Evolutionary conservation across 1,140 invertebrate species (phyloP), one percentile per base, ranked within the genome.

Genomic region (Lepeophtheirus salmonis): DNA sequence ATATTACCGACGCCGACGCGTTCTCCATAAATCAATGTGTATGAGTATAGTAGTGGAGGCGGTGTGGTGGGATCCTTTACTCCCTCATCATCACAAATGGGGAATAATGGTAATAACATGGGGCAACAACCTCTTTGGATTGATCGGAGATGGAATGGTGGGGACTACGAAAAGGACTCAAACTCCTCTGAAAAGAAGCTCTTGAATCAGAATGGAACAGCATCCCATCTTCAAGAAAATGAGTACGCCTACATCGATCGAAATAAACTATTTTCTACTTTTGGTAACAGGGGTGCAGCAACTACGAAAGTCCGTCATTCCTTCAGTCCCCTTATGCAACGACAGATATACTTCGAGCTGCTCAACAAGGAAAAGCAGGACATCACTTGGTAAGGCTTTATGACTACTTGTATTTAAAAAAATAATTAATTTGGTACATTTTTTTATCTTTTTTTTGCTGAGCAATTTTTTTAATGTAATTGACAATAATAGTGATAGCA

Each of bases 211-310:
- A 60, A 51, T 51, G 30, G n/a, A 10, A 22, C 14, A 12, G 23
- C 48, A 16, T 18, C 26, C n/a, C 14, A 56, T 25, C 50, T 20
- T n/a, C 21, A 53, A 17, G 21, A 21, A 18, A 61, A 61, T 55
- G 59, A 61, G 25, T 61, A 61, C 25, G 50, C 50, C 18, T 61
- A 61, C 50, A 61, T 61, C n/a, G 59, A 61, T 26, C 49, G 59
- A 2, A 18, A 54, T 26, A 61, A 53, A 18, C 24, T 61, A 6
- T 16, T 22, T 55, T 52, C 50, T 4, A 56, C 49, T 2, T 24
- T 50, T 50, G 30, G 30, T 24, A 20, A 24, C 13, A 41, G 26
- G 16, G 23, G 14, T 52, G 17, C 4, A 18, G n/a, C 2, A 25
- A 24, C 17, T 57, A 25, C 21, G 55, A 41, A 17, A 21, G 17